Base-by-base conservation (phyloP, 2,113 vertebrate species). In the Sterrhoptilus dennistouni region DNA sequence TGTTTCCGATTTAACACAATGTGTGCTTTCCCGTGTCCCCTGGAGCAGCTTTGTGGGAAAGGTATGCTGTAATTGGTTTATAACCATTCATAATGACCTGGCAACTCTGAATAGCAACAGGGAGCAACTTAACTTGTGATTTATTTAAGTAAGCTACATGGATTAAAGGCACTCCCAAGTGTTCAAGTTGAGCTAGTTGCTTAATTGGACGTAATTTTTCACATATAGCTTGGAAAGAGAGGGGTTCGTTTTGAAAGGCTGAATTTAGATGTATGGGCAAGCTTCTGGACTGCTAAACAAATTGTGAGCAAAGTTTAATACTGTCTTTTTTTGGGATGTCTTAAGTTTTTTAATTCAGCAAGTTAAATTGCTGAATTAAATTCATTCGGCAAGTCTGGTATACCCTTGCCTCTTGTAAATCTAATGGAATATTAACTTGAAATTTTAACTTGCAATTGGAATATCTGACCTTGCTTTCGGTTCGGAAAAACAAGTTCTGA, bases 131-230 rank as follows among this genome's bases (percentile, higher is more conserved):
- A 87, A 79, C 74, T 94, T 93, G 86, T 86, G 96, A 96, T 97
- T 97, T 96, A 96, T 97, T 97, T 96, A 94, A 77, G 77, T 65
- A 65, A 95, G 57, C 95, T 75, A 69, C 65, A 84, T 63, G 84
- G 88, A 96, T 97, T 96, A 97, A 96, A 97, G 88, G 84, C 94
- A 89, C 52, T 97, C 90, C 74, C 89, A 60, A 91, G 75, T 42
- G 65, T 75, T 85, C 76, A 40, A 90, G 88, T 75, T 80, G 78
- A 97, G 80, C 86, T 95, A 65, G 87, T 83, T 88, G 95, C 78
- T 91, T 97, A 95, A 92, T 72, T 95, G 82, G 97, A 90, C 2
- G 17, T 96, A 87, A 93, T 90, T 97, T 93, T 96, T 96, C 90
- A 88, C 90, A 23, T 94, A 91, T 74, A 95, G 93, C 91, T 95